These are phyloP conservation scores for Trinectes maculatus DNA, from an alignment of 2,113 vertebrate species.

Conservation along the genomic window DNA sequence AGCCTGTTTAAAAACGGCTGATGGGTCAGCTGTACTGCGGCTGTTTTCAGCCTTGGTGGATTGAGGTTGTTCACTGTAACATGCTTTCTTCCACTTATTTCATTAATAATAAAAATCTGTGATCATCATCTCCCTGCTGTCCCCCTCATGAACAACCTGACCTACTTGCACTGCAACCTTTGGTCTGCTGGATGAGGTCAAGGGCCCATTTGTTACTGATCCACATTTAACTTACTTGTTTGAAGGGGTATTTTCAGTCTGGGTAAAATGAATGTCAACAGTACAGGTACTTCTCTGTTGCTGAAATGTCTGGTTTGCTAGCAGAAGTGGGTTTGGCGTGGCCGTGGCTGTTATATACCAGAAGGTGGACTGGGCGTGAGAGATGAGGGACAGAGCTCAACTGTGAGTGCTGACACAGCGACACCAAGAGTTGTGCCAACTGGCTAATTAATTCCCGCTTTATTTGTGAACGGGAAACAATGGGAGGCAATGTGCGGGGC, in stretches of 20 bases:
- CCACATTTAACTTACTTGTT: constrained; percentile 13
- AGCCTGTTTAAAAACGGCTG: constrained; percentile 32
- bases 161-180: constrained; percentile 47
- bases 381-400: constrained; percentile 43
- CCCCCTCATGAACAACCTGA: constrained; percentile 37
- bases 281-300: constrained; percentile 13
- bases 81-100: constrained; percentile 18
- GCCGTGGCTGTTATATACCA: constrained; percentile 33
- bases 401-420: constrained; percentile 50
- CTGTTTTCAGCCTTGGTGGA: constrained; percentile 5
- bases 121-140: constrained; percentile 10
- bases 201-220: constrained; percentile 6
- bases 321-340: constrained; percentile 48
- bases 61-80: constrained; percentile 16
- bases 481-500: constrained; percentile 65
- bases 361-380: constrained; percentile 44
- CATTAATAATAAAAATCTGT: constrained; percentile 26
- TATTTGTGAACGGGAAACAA: constrained; percentile 74
- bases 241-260: constrained; percentile 6
- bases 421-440: constrained; percentile 64
- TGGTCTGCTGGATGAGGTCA: constrained; percentile 20
- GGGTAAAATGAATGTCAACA: constrained; percentile 26
- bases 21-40: constrained; percentile 15
- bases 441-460: constrained; percentile 77
- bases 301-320: constrained; percentile 55